A percentile compares a stretch with the other conserved stretches of the same genome.
Conservation (phyloP, 2,113 vertebrate genomes). For the Thinocorus orbignyianus region DNA sequence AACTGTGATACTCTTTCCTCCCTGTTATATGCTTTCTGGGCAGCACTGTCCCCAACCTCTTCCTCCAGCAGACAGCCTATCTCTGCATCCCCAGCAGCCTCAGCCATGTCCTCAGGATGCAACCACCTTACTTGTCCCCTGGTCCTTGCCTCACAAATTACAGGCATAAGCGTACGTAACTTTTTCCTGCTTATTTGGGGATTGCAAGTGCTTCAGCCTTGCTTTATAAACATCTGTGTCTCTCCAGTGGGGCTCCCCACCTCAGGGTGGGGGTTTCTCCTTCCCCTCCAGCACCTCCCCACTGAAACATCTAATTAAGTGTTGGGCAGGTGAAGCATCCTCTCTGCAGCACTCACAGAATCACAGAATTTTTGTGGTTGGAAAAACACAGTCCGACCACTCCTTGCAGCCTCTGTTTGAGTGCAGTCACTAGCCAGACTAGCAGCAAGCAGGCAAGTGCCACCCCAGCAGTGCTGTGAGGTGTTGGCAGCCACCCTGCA, state of each 20-base stretch:
- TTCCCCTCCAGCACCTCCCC: not conserved
- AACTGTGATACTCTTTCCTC: not conserved
- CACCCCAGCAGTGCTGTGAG: not conserved
- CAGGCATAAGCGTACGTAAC: fast-evolving
- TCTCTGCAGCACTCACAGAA: not conserved
- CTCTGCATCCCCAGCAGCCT: not conserved
- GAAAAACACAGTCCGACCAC: fast-evolving
- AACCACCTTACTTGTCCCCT: not conserved
- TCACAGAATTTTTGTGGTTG: too few species aligned
- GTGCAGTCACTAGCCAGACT: not conserved
- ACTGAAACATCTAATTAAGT: not conserved
- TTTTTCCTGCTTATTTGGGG: not conserved
- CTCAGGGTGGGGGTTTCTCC: fast-evolving
- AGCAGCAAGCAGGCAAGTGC: not conserved
- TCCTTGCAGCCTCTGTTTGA: not conserved
- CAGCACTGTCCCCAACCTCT: not conserved
- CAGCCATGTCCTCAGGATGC: not conserved
- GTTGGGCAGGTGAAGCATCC: not conserved
- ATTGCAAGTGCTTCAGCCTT: not conserved
- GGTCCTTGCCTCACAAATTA: not conserved
- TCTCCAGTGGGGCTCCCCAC: not conserved
- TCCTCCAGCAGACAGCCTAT: not conserved
- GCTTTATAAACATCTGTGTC: not conserved
- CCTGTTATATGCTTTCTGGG: fast-evolving
- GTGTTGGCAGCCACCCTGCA: not conserved